Conservation (phyloP, 2,888 invertebrate genomes). For the Eupeodes luniger region DNA sequence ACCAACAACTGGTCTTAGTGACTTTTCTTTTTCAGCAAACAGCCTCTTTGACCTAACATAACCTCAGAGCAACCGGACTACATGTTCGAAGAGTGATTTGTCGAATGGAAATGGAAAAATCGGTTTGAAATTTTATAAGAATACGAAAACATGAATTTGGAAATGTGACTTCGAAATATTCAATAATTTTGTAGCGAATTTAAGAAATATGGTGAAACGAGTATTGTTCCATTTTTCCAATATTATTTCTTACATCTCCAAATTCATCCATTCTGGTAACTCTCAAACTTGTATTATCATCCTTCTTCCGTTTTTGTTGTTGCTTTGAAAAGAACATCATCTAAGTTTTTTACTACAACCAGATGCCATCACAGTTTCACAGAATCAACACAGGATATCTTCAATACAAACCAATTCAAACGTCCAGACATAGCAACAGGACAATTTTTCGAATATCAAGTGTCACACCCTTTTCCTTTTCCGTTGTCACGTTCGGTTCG, state of each 20-base stretch:
- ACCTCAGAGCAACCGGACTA: too few relatives aligned
- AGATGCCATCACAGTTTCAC: constrained; percentile 22
- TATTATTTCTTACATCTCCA: background rate
- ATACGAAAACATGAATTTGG: too few relatives aligned
- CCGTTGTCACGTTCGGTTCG: background rate
- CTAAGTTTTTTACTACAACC: background rate
- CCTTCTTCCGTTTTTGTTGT: background rate
- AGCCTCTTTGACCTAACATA: too few relatives aligned
- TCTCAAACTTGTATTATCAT: background rate
- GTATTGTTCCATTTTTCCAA: background rate
- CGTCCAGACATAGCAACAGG: constrained; percentile 72
- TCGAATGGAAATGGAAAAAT: too few relatives aligned
- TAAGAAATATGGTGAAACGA: too few relatives aligned
- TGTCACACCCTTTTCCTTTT: constrained; percentile 74
- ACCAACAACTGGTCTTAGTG: too few relatives aligned
- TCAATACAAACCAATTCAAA: constrained; percentile 58
- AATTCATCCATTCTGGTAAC: constrained; percentile 6
- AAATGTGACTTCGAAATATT: too few relatives aligned
- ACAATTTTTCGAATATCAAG: constrained; percentile 53
- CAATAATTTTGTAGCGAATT: too few relatives aligned
- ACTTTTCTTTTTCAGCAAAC: too few relatives aligned
- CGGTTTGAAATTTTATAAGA: too few relatives aligned
- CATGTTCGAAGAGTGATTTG: too few relatives aligned
- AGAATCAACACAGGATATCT: constrained; percentile 59
- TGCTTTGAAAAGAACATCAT: constrained; percentile 13